Evolutionary conservation across 2,113 vertebrate species (phyloP).

Genomic region (Phycodurus eques): DNA sequence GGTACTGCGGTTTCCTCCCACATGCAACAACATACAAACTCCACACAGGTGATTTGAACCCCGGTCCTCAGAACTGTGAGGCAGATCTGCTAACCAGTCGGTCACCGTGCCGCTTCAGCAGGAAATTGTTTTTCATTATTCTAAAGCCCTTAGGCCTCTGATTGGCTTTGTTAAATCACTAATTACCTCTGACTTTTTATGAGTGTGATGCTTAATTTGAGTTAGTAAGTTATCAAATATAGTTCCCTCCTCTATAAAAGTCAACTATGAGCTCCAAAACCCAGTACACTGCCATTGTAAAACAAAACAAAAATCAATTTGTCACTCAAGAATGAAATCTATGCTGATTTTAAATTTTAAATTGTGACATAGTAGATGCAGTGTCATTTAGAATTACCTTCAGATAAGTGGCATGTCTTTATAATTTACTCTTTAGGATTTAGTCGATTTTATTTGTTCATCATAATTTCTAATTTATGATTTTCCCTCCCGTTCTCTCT

Average conservation of each 20-base stretch:
- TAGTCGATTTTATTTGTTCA: background rate
- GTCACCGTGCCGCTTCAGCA: background rate
- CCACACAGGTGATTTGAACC: no score
- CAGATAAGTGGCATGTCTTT: background rate
- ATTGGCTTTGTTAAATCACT: no score
- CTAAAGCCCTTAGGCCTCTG: background rate
- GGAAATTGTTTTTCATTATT: background rate
- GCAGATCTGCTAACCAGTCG: no score
- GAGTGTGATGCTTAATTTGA: background rate
- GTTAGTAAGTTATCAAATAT: background rate
- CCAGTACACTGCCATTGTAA: background rate
- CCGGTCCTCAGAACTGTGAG: no score
- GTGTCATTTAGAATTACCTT: background rate
- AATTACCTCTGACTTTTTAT: background rate
- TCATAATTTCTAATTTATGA: background rate
- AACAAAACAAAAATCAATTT: background rate
- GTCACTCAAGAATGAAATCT: background rate
- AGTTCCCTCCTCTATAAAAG: background rate
- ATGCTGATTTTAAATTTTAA: background rate
- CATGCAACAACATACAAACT: no score
- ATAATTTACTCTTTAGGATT: background rate
- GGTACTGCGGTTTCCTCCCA: no score
- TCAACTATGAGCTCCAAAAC: background rate
- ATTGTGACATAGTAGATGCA: background rate
- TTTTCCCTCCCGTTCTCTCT: background rate